Evolutionary conservation across 2,113 vertebrate species (phyloP).

Genomic region (Pelecanoides urinatrix): DNA sequence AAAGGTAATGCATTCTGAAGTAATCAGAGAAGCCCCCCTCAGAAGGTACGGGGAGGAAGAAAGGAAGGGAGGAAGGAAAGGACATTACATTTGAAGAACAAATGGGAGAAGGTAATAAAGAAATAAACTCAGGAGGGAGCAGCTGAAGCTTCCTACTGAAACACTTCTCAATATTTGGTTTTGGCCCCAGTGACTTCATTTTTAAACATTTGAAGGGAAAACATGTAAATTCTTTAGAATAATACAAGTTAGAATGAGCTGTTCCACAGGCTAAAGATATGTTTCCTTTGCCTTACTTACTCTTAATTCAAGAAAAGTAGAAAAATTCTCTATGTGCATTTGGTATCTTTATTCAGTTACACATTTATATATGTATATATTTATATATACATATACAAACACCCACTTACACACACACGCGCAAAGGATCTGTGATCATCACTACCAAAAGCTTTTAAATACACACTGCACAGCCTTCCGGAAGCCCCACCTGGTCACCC

Average conservation of each 20-base stretch:
- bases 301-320: neutral
- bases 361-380: neutral
- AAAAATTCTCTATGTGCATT: neutral
- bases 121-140: neutral
- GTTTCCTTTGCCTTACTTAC: neutral
- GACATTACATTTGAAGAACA: neutral
- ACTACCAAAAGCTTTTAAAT: neutral
- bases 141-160: neutral
- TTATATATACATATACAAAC: neutral
- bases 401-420: neutral
- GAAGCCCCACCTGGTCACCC: neutral
- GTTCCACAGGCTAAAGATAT: neutral
- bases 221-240: neutral
- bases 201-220: neutral
- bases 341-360: neutral
- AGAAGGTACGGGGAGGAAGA: neutral
- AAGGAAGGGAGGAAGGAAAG: neutral
- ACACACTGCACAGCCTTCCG: neutral
- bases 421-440: neutral
- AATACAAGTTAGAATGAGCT: neutral
- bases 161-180: neutral
- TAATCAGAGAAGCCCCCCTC: neutral
- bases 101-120: neutral
- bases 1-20: neutral
- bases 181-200: neutral